phyloP scores from a whole-genome alignment of 2,113 vertebrate species.

The Kryptolebias marmoratus region DNA sequence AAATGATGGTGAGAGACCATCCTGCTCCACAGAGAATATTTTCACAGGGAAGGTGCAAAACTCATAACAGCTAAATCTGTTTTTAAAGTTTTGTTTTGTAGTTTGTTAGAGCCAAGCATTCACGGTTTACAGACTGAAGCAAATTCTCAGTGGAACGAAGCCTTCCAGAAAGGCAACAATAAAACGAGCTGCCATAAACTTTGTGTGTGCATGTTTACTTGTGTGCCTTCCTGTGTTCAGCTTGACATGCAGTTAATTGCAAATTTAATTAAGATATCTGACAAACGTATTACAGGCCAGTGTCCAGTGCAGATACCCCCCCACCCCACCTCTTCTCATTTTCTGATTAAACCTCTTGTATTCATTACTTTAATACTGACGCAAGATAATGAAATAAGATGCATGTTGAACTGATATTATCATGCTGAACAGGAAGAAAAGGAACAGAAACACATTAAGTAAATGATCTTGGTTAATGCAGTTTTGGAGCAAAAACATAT shows the following conservation, averaged over 20 bases:
- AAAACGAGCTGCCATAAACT: slow-evolving; percentile 9
- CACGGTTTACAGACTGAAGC: not conserved
- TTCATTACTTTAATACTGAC: slow-evolving; percentile 56
- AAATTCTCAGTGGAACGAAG: slow-evolving; percentile 22
- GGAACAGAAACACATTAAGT: not conserved
- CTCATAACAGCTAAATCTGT: slow-evolving; percentile 6
- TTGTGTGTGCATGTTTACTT: slow-evolving; percentile 3
- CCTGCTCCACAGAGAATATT: not conserved
- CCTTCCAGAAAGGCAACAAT: slow-evolving; percentile 24
- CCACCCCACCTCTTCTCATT: slow-evolving; percentile 3
- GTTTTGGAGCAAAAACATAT: slow-evolving; percentile 8
- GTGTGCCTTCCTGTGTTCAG: not conserved
- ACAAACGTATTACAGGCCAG: slow-evolving; percentile 42
- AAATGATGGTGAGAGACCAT: slow-evolving; percentile 10
- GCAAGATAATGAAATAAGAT: slow-evolving; percentile 43
- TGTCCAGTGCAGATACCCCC: slow-evolving; percentile 39
- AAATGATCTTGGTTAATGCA: slow-evolving; percentile 5
- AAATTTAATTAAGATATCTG: slow-evolving; percentile 63
- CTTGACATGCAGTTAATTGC: slow-evolving; percentile 41
- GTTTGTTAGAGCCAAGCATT: slow-evolving; percentile 1
- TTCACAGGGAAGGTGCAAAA: not conserved
- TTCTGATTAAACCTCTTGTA: slow-evolving; percentile 60
- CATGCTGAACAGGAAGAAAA: not conserved
- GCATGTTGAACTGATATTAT: not conserved
- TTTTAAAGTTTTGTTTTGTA: slow-evolving; percentile 4